Conservation (phyloP, 2,888 invertebrate species). For the Tinea semifulvella region DNA sequence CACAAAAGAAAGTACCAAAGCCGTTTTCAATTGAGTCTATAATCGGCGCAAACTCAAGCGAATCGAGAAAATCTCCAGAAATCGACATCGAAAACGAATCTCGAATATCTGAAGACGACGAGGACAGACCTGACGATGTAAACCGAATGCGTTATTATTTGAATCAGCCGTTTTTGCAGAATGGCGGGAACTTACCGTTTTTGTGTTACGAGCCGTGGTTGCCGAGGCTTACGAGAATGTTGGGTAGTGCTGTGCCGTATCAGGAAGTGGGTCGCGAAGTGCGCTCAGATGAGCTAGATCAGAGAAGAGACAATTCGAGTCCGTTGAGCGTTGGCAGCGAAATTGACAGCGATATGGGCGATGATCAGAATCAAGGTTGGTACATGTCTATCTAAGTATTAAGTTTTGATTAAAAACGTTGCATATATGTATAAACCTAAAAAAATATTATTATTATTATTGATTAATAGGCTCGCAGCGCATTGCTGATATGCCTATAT, state of each 20-base stretch:
- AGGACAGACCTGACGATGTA: conserved; percentile 35
- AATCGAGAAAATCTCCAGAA: conserved; percentile 51
- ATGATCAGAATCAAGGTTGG: conserved; percentile 50
- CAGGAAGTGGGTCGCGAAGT: conserved; percentile 3
- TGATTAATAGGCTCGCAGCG: no score
- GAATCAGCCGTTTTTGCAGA: conserved; percentile 51
- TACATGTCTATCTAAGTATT: no score
- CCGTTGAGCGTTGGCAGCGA: conserved; percentile 59
- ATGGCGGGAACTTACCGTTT: conserved; percentile 53
- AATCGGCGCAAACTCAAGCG: conserved; percentile 39
- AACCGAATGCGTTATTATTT: conserved; percentile 57
- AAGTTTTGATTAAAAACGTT: no score
- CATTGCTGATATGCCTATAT: no score
- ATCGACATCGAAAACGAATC: conserved; percentile 55
- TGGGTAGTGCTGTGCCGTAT: conserved; percentile 27
- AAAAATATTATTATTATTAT: no score
- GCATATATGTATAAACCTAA: no score
- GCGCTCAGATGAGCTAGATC: conserved; percentile 32
- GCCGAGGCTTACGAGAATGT: conserved; percentile 32
- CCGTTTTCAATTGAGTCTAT: conserved; percentile 72
- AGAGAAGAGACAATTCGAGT: conserved; percentile 39
- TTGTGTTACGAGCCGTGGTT: conserved; percentile 59
- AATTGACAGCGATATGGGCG: conserved; percentile 50
- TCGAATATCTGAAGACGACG: conserved; percentile 52
- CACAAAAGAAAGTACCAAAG: conserved; percentile 58